Evolutionary conservation across 2,888 invertebrate genomes (phyloP).

Genomic region (Xylophagus ater): DNA sequence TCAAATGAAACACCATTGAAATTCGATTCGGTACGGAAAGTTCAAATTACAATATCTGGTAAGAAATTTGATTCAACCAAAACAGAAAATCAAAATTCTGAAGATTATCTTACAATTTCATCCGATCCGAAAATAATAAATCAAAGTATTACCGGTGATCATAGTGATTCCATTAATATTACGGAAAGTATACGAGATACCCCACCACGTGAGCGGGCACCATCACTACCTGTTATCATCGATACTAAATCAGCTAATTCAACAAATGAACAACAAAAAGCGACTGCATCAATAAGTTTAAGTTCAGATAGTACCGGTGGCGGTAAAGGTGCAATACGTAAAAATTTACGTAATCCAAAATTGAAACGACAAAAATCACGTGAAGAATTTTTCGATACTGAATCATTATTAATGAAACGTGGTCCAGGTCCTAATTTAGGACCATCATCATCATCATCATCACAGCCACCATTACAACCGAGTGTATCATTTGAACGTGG

Average conservation of each 20-base stretch:
- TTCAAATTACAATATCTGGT: slow-evolving; percentile 36
- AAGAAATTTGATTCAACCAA: slow-evolving; percentile 31
- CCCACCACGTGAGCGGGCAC: slow-evolving; percentile 35
- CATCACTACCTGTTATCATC: slow-evolving; percentile 27
- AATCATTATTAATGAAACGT: slow-evolving; percentile 26
- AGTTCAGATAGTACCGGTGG: slow-evolving; percentile 22
- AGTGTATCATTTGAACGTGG: slow-evolving; percentile 34
- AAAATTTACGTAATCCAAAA: slow-evolving; percentile 22
- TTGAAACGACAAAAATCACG: slow-evolving; percentile 16
- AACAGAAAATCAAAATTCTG: too few relatives aligned
- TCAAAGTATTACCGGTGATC: slow-evolving; percentile 13
- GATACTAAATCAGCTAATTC: background rate
- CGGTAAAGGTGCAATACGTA: slow-evolving; percentile 8
- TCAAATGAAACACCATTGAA: slow-evolving; percentile 19
- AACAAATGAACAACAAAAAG: background rate
- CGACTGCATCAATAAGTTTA: slow-evolving; percentile 17
- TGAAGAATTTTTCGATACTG: slow-evolving; percentile 18
- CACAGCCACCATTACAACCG: too few relatives aligned
- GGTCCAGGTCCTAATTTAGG: slow-evolving; percentile 14
- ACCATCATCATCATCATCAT: too few relatives aligned
- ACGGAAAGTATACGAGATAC: slow-evolving; percentile 35
- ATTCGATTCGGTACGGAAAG: slow-evolving; percentile 23
- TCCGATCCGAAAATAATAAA: slow-evolving; percentile 8
- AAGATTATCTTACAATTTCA: slow-evolving; percentile 16
- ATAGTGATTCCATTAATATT: slow-evolving; percentile 25